Base-by-base conservation (phyloP, 2,888 invertebrate species). In the Nasonovia ribisnigri region DNA sequence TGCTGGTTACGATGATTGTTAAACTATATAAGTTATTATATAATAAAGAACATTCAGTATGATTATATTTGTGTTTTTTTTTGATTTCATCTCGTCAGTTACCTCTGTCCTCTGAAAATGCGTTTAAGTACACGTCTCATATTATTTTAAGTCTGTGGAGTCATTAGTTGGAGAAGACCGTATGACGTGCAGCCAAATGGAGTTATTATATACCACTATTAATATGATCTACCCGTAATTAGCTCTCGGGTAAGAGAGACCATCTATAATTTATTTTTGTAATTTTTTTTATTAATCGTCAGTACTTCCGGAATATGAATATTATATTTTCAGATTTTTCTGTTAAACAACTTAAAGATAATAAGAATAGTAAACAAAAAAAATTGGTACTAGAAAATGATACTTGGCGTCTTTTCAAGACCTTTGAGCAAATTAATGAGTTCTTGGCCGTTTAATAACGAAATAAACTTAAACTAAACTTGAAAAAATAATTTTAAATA, bases 121-220 rank as follows among this genome's bases (percentile, higher is more conserved):
- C 1, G 42, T 60, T 43, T 48, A 48, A 20, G 20, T 67, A 77
- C 3, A 90, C 29, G 42, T 51, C 24, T 24, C 36, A 36, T n/a
- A 48, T 43, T 91, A n/a, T 89, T 86, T 92, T 60, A 36, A 60
- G 24, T 26, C n/a, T 26, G 60, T 46, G n/a, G 46, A 48, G 87
- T 92, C 86, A 87, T 92, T 92, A 92, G 60, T 87, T 26, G 60
- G 16, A 86, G 54, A 86, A 87, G 6, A 92, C 77, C 51, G 46
- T 92, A 87, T 87, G 92, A 87, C 60, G 92, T 60, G 86, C 60
- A 60, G 87, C 48, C 92, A 92, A 92, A 92, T 87, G 10, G 60
- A 92, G 86, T 92, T 92, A 92, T 92, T 92, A 77, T 92, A 77
- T 36, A 60, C 60, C 26, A 87, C 92, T 91, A 87, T 92, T 46